A percentile compares a stretch with the other conserved stretches of the same genome.
These are phyloP conservation scores for Siphlonurus alternatus DNA, from an alignment of 2,888 invertebrate species.

Conservation along the genomic window DNA sequence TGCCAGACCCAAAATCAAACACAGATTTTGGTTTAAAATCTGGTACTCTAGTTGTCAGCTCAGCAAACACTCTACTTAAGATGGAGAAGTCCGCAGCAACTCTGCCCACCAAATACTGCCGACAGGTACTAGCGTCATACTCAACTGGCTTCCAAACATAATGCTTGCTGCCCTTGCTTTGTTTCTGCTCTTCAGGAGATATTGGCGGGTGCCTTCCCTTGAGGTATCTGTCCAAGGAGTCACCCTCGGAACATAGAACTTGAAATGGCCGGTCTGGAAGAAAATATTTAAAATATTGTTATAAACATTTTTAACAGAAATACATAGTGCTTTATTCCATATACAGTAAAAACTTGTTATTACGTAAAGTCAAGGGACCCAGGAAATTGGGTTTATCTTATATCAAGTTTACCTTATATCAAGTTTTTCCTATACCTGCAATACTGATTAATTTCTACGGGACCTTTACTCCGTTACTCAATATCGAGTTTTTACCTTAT, in stretches of 20 bases:
- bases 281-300: constrained; percentile 7
- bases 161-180: constrained; percentile 23
- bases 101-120: constrained; percentile 54
- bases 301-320: too few species aligned
- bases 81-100: constrained; percentile 60
- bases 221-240: constrained; percentile 40
- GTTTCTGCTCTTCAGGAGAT: constrained; percentile 32
- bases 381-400: too few species aligned
- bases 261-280: constrained; percentile 40
- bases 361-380: too few species aligned
- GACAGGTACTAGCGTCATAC: constrained; percentile 43
- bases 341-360: too few species aligned
- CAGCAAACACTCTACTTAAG: constrained; percentile 48
- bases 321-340: too few species aligned
- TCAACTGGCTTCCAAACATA: constrained; percentile 48
- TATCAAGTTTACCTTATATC: too few species aligned
- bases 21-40: constrained; percentile 57
- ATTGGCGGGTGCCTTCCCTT: constrained; percentile 43
- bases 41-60: constrained; percentile 45
- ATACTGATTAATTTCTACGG: too few species aligned
- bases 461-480: too few species aligned
- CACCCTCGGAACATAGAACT: constrained; percentile 34
- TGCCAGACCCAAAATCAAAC: constrained; percentile 85
- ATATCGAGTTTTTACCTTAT: too few species aligned
- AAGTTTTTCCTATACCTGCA: too few species aligned